Percentiles rank a stretch among this genome's conserved stretches.
phyloP scores from a whole-genome alignment of 2,113 vertebrate species.

The Cygnus buccinator region DNA sequence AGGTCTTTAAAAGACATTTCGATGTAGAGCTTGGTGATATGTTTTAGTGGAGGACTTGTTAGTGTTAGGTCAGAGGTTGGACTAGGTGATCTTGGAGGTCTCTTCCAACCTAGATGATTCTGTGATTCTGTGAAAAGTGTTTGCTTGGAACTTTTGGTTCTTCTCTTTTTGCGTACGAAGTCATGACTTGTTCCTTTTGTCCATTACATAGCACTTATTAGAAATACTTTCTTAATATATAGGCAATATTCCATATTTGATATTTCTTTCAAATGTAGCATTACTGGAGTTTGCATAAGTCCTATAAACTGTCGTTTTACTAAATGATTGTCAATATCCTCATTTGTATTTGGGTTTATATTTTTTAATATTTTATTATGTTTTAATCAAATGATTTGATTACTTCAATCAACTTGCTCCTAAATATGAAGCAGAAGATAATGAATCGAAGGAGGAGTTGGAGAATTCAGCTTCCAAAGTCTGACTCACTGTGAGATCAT shows the following conservation, averaged over 20 bases:
- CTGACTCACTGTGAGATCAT: neutral
- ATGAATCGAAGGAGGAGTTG: neutral
- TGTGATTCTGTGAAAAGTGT: neutral
- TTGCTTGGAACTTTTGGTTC: accelerated
- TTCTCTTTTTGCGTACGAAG: neutral
- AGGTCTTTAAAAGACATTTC: too few species aligned
- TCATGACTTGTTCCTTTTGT: neutral
- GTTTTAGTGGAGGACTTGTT: too few species aligned
- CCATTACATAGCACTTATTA: neutral
- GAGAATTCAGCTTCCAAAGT: neutral
- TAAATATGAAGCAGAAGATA: neutral
- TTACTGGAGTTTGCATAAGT: neutral
- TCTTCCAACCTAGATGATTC: too few species aligned
- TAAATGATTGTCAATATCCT: neutral
- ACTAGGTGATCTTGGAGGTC: too few species aligned
- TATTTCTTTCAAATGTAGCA: neutral
- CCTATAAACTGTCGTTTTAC: neutral
- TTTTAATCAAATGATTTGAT: neutral
- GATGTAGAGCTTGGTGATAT: too few species aligned
- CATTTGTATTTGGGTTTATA: neutral
- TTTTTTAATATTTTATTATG: neutral
- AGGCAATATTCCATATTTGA: neutral
- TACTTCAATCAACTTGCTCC: neutral
- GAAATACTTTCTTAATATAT: neutral
- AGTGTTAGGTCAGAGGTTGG: too few species aligned